Percentiles rank a stretch among this genome's conserved stretches.
phyloP scores from a whole-genome alignment of 2,797 vertebrate genomes.

The Tauraco hartlaubi region DNA sequence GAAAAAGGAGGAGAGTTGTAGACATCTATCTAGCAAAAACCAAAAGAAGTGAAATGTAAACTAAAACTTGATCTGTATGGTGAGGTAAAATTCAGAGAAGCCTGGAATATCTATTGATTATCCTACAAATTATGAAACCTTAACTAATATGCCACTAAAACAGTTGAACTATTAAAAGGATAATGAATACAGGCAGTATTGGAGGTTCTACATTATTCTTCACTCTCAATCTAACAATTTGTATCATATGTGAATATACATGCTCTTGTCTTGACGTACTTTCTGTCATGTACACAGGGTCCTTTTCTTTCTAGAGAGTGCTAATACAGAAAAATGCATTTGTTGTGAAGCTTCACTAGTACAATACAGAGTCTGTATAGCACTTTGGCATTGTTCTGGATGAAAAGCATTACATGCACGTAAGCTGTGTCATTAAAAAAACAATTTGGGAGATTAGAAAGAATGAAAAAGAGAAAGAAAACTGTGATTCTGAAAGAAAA shows the following conservation, averaged over 20 bases:
- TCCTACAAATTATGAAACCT: not conserved
- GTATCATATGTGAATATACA: not conserved
- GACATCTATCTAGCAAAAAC: not conserved
- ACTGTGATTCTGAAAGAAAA: not conserved
- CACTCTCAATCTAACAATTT: not conserved
- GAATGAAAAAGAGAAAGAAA: not conserved
- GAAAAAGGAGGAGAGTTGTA: not conserved
- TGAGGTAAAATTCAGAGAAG: not conserved
- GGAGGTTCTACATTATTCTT: not conserved
- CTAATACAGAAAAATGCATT: not conserved
- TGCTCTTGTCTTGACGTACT: not conserved
- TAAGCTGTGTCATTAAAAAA: not conserved
- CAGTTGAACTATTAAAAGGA: not conserved
- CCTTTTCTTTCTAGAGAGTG: not conserved
- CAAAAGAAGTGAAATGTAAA: not conserved
- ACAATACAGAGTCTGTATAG: not conserved
- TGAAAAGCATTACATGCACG: not conserved
- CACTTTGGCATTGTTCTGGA: not conserved
- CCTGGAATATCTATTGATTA: not conserved
- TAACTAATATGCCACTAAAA: not conserved
- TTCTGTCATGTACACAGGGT: not conserved
- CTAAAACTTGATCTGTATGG: fast-evolving
- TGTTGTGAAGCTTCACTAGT: not conserved
- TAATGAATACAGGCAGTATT: not conserved
- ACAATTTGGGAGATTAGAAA: not conserved